Evolutionary conservation across 2,888 invertebrate species (phyloP), one percentile per base, ranked within the genome.

Genomic region (Brachylomia viminalis): DNA sequence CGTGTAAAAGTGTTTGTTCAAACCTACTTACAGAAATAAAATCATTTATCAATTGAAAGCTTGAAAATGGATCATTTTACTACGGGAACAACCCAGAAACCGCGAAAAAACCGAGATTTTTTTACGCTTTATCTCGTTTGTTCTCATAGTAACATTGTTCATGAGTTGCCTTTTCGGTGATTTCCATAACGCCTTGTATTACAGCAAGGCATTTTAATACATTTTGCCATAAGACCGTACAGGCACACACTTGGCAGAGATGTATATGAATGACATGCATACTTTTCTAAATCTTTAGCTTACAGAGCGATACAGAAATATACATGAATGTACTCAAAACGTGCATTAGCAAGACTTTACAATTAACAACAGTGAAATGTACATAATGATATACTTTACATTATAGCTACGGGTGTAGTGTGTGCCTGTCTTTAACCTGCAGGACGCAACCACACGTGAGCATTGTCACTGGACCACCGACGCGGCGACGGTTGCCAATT

Each of bases 381-480:
- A 30, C 30, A 10, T 17, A 58, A 17, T 58, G 30, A 30, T 58
- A 13, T 30, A 58, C 30, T 5, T 30, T 20, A 58, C 30, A 10
- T 33, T n/a, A 20, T 20, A 20, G 33, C 27, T 33, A 10, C 67
- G 23, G 4, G 58, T 20, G 58, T 4, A 20, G 49, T 66, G 73
- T 73, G 58, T n/a, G 30, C 5, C 73, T 5, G 58, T 11, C n/a
- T 42, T 33, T 10, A 52, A n/a, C 10, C 15, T 17, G 17, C 59
- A 17, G 49, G 23, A 42, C 17, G 45, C 49, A n/a, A 23, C 30
- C 33, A n/a, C 13, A 15, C 33, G 59, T 7, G 59, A 33, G 33
- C 13, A 11, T 59, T 45, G 79, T 71, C 79, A 79, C 52, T n/a
- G 72, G 38, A 72, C 11, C 75, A 38, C 20, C 38, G n/a, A 38